Base-by-base conservation (phyloP, 2,797 vertebrate species). In the Argya squamiceps region DNA sequence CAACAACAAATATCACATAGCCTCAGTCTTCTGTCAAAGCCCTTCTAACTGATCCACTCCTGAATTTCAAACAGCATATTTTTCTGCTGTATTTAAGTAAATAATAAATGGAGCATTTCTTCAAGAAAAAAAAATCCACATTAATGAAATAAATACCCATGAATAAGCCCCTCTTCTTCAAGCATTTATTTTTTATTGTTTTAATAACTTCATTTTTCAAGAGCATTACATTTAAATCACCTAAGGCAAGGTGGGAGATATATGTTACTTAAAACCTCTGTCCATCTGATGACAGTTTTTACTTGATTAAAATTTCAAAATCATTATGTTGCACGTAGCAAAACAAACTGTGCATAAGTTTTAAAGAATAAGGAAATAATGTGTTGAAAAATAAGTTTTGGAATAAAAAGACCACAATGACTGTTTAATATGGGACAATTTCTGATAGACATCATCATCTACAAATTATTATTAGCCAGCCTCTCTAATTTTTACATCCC, bases 1-100 rank as follows among this genome's bases (percentile, higher is more conserved):
- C 96, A 98, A 98, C 96, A 71, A 52, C 37, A 85, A 86, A 84
- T 94, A 96, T n/a, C 86, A 96, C 85, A 92, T 80, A 92, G 63
- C 36, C 91, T n/a, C 46, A 84, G 78, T 78, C 78, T 96, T 82
- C 91, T 78, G 55, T 10, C 55, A 43, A 70, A 97, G 86, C 62
- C 83, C 27, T 73, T 95, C 65, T 55, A 75, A 82, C 76, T 36
- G 89, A 95, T 84, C 62, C 79, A 92, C 69, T 88, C 76, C 34
- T 87, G 47, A 71, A 90, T 85, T 94, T 89, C 64, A 88, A 96
- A 71, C 36, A 84, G 24, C 26, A 41, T 76, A 11, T 67, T 68
- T 77, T 93, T 79, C 69, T 84, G 43, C 63, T 69, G 36, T 78
- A 86, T 29, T 86, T 89, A 78, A 44, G 44, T 78, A 91, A 89